Conservation (phyloP, 2,888 invertebrate genomes). For the Tridacna gigas region DNA sequence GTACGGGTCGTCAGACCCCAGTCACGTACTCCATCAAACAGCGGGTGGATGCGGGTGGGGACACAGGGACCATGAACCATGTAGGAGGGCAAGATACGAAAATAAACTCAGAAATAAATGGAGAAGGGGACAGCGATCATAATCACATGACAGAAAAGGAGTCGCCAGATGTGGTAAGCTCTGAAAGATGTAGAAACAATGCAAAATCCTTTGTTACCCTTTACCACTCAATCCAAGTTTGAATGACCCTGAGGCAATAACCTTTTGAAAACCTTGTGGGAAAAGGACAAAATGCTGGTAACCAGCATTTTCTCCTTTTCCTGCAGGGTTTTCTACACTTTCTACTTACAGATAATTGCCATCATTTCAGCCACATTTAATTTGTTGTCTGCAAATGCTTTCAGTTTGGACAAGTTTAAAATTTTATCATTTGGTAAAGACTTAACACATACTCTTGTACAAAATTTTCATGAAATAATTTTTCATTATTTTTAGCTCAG, state of each 20-base stretch:
- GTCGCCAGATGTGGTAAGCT: conserved; percentile 4
- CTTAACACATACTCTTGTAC: not conserved
- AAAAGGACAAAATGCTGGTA: not conserved
- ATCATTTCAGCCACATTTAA: too few relatives aligned
- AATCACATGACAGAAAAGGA: conserved; percentile 35
- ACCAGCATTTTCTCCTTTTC: too few relatives aligned
- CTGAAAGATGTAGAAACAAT: not conserved
- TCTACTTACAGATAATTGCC: too few relatives aligned
- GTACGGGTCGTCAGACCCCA: conserved; percentile 69
- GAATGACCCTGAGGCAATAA: too few relatives aligned
- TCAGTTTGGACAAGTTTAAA: not conserved
- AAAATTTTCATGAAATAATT: too few relatives aligned
- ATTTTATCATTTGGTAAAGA: not conserved
- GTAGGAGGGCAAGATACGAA: conserved; percentile 48
- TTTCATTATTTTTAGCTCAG: too few relatives aligned
- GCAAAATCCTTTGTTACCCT: not conserved
- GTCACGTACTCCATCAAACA: conserved; percentile 55
- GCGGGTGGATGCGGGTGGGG: conserved; percentile 46
- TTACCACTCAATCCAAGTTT: not conserved
- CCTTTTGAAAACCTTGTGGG: too few relatives aligned
- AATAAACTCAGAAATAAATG: conserved; percentile 38
- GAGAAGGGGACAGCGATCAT: conserved; percentile 53
- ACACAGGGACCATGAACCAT: conserved; percentile 56
- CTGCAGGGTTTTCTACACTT: too few relatives aligned
- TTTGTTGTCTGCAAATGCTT: not conserved